A percentile compares a stretch with the other conserved stretches of the same genome.
Conservation (phyloP, 1,140 invertebrate genomes). For the Trachelipus rathkii region DNA sequence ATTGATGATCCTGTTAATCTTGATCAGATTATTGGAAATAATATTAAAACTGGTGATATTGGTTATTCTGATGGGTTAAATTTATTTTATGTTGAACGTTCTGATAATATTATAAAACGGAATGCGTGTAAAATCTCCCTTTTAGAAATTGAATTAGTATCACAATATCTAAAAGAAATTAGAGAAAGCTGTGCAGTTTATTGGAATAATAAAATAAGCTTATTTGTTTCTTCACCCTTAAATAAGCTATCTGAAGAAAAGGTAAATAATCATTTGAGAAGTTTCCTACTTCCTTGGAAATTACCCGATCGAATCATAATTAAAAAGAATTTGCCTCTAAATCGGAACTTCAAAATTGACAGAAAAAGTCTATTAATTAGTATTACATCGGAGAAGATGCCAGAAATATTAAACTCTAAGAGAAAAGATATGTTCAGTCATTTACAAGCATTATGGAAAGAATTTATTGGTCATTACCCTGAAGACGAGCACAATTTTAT, state of each 20-base stretch:
- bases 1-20: not conserved
- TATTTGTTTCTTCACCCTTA: not conserved
- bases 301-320: not conserved
- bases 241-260: not conserved
- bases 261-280: not conserved
- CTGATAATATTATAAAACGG: slow-evolving; percentile 5
- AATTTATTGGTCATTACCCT: not conserved
- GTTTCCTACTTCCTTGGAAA: not conserved
- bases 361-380: not conserved
- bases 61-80: not conserved
- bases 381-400: no score
- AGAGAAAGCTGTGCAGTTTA: not conserved
- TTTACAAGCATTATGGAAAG: not conserved
- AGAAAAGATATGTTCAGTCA: no score
- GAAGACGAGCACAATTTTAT: not conserved
- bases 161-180: not conserved
- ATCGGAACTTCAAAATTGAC: not conserved
- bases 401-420: no score
- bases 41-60: not conserved
- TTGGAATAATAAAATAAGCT: not conserved
- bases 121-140: not conserved
- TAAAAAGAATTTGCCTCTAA: not conserved
- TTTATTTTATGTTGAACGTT: not conserved
- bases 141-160: not conserved
- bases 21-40: not conserved